Evolutionary conservation across 1,140 invertebrate genomes (phyloP).

Genomic region (Drosophila azteca): DNA sequence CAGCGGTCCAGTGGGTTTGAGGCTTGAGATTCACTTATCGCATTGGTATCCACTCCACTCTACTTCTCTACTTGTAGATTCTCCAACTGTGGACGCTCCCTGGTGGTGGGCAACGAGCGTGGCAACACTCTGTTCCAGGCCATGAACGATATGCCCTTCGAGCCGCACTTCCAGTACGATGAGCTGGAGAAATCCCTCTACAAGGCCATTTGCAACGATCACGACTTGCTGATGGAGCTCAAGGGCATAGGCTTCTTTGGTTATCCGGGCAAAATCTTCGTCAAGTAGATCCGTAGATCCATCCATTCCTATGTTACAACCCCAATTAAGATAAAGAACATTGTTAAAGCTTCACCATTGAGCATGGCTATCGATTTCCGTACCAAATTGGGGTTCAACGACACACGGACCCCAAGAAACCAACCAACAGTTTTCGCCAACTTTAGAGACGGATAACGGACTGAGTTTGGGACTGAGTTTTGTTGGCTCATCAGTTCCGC

Average conservation of each 20-base stretch:
- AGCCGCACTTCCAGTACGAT: conserved; percentile 87
- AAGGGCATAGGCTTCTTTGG: conserved; percentile 84
- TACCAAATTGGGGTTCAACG: conserved; percentile 15
- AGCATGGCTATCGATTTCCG: no score
- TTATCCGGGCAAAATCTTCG: conserved; percentile 62
- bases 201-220: conserved; percentile 86
- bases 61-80: conserved; percentile 83
- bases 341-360: neutral
- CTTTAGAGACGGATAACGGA: conserved; percentile 26
- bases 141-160: conserved; percentile 88
- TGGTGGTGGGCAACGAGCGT: conserved; percentile 87
- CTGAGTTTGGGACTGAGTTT: conserved; percentile 6
- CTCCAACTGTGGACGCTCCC: conserved; percentile 87
- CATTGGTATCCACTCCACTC: neutral
- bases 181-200: conserved; percentile 86
- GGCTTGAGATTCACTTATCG: neutral
- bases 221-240: conserved; percentile 86
- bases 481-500: conserved; percentile 38
- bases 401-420: conserved; percentile 15
- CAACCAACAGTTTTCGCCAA: neutral
- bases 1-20: conserved; percentile 46
- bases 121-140: conserved; percentile 87
- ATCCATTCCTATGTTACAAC: neutral
- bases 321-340: neutral
- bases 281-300: conserved; percentile 14